These are phyloP conservation scores for Grantiella picta DNA, from an alignment of 2,113 vertebrate genomes.

Conservation along the genomic window DNA sequence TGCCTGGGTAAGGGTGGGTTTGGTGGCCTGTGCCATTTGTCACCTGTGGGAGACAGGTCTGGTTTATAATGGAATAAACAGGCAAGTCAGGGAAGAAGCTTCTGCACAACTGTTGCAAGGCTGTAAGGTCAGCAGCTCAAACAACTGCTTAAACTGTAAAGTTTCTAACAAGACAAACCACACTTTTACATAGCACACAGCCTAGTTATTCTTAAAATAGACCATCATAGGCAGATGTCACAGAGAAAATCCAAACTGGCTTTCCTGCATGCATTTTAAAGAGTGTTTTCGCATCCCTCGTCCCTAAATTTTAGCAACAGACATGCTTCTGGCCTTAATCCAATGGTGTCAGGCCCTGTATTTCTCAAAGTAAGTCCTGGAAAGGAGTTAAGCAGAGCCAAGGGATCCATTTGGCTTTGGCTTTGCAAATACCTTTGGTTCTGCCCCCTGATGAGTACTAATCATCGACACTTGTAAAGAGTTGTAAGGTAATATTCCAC, in stretches of 20 bases:
- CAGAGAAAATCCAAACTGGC: background rate
- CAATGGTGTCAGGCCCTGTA: background rate
- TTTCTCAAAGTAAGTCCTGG: background rate
- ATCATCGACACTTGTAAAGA: background rate
- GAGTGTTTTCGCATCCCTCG: background rate
- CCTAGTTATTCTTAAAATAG: background rate
- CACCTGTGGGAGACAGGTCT: background rate
- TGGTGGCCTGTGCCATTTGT: background rate
- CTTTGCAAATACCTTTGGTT: background rate
- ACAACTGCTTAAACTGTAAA: background rate
- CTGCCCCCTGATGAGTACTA: background rate
- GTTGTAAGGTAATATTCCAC: background rate
- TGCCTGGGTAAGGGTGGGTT: background rate
- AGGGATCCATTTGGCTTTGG: background rate
- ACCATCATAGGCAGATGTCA: background rate
- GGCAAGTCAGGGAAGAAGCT: background rate
- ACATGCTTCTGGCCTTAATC: background rate
- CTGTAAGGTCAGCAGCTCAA: background rate
- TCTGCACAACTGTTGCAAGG: background rate
- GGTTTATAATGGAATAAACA: background rate
- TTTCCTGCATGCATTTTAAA: background rate
- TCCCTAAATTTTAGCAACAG: background rate
- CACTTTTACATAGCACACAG: background rate
- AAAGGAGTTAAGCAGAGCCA: background rate
- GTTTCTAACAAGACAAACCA: background rate